These are phyloP conservation scores for Telmatochromis sp. DNA, from an alignment of 2,113 vertebrate genomes.

Conservation along the genomic window DNA sequence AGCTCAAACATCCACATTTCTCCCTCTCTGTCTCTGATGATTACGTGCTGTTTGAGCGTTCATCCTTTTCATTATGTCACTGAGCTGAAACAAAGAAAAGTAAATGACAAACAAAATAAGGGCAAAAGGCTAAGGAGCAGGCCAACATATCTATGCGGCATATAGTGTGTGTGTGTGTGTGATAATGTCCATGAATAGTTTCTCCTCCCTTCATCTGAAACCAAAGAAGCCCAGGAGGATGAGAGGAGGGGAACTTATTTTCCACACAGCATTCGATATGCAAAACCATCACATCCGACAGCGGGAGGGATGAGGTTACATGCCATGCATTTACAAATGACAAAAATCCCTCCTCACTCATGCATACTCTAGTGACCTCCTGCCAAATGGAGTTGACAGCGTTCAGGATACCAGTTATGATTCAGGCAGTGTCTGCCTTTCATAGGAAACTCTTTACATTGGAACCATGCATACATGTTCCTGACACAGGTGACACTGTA, in stretches of 20 bases:
- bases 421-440: conserved; percentile 12
- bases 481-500: not conserved
- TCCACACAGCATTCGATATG: conserved; percentile 32
- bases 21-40: not conserved
- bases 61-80: not conserved
- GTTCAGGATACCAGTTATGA: conserved; percentile 5
- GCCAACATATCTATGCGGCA: conserved; percentile 7
- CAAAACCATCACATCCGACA: conserved; percentile 29
- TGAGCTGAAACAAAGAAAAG: not conserved
- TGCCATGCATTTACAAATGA: conserved; percentile 43
- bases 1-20: conserved; percentile 19
- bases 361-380: conserved; percentile 21
- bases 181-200: conserved; percentile 42
- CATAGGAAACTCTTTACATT: not conserved
- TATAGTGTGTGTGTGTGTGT: not conserved
- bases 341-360: conserved; percentile 33
- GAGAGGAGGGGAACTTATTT: conserved; percentile 49
- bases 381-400: conserved; percentile 28
- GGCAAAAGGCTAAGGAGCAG: not conserved
- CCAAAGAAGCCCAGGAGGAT: conserved; percentile 35
- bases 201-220: conserved; percentile 37
- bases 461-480: not conserved
- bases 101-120: not conserved
- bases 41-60: not conserved
- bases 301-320: conserved; percentile 38